Evolutionary conservation across 2,888 invertebrate genomes (phyloP).

Genomic region (Acrobasis suavella): DNA sequence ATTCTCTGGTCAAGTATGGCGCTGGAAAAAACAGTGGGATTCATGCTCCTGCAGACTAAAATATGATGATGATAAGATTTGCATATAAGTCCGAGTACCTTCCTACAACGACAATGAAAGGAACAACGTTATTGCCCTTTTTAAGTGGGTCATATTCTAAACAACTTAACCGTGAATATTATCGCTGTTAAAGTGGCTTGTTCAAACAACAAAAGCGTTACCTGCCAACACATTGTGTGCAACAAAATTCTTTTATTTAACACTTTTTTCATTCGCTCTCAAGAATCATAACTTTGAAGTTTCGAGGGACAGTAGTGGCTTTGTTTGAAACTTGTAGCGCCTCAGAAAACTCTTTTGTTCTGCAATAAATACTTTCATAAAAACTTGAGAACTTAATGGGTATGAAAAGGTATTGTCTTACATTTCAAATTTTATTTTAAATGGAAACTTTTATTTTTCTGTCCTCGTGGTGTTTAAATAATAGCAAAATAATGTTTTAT

Average conservation of each 20-base stretch:
- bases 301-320: slow-evolving; percentile 16
- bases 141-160: background rate
- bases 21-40: too few relatives aligned
- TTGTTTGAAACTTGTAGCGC: background rate
- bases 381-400: slow-evolving; percentile 12
- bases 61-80: too few relatives aligned
- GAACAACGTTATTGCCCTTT: background rate
- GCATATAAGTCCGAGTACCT: too few relatives aligned
- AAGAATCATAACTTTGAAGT: slow-evolving; percentile 13
- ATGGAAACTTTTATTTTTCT: background rate
- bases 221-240: slow-evolving; percentile 9
- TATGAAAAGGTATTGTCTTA: slow-evolving; percentile 4
- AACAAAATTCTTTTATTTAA: slow-evolving; percentile 6
- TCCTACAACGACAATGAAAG: background rate
- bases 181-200: background rate
- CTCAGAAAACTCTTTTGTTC: slow-evolving; percentile 16
- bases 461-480: background rate
- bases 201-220: slow-evolving; percentile 8
- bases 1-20: too few relatives aligned
- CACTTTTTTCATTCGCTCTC: background rate
- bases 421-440: slow-evolving; percentile 14
- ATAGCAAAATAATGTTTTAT: too few relatives aligned
- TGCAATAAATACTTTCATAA: slow-evolving; percentile 19
- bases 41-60: too few relatives aligned
- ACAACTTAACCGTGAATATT: background rate